A percentile compares a stretch with the other conserved stretches of the same genome.
Evolutionary conservation across 2,797 vertebrate species (phyloP).

Genomic region (Halcyon chelicuti): DNA sequence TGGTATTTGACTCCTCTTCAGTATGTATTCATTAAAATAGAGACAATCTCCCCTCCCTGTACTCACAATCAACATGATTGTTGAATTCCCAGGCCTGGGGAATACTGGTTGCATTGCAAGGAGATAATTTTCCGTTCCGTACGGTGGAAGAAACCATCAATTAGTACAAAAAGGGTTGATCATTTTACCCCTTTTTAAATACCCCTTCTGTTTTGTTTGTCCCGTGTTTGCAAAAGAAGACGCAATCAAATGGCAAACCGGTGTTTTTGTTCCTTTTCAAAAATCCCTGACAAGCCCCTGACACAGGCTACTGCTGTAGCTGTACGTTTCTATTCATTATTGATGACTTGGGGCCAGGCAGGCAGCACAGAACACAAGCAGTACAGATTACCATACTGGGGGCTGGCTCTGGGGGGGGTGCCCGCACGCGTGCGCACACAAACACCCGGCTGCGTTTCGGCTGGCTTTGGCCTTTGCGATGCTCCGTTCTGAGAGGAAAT

Average conservation of each 20-base stretch:
- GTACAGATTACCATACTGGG: conserved; percentile 85
- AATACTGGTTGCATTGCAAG: conserved; percentile 19
- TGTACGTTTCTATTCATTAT: conserved; percentile 96
- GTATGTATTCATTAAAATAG: conserved; percentile 10
- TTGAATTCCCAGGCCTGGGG: conserved; percentile 33
- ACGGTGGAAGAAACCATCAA: not conserved
- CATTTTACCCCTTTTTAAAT: not conserved
- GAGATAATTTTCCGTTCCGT: not conserved
- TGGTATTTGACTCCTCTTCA: not conserved
- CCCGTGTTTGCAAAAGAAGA: conserved; percentile 56
- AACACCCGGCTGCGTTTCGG: not conserved
- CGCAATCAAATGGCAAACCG: conserved; percentile 85
- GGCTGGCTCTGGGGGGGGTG: conserved; percentile 42
- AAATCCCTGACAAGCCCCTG: conserved; percentile 86
- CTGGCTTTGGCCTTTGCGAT: conserved; percentile 41
- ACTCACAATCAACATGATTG: conserved; percentile 1
- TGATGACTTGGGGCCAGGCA: conserved; percentile 90
- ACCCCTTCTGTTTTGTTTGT: not conserved
- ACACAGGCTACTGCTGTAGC: conserved; percentile 84
- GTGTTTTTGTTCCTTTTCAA: conserved; percentile 87
- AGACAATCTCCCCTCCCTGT: not conserved
- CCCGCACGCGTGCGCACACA: not conserved
- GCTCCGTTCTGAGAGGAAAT: conserved; percentile 48
- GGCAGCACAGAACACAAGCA: conserved; percentile 89
- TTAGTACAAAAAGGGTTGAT: conserved; percentile 9